A percentile compares a stretch with the other conserved stretches of the same genome.
Conservation (phyloP, 1,140 invertebrate genomes). For the Gonatopus flavifemur region DNA sequence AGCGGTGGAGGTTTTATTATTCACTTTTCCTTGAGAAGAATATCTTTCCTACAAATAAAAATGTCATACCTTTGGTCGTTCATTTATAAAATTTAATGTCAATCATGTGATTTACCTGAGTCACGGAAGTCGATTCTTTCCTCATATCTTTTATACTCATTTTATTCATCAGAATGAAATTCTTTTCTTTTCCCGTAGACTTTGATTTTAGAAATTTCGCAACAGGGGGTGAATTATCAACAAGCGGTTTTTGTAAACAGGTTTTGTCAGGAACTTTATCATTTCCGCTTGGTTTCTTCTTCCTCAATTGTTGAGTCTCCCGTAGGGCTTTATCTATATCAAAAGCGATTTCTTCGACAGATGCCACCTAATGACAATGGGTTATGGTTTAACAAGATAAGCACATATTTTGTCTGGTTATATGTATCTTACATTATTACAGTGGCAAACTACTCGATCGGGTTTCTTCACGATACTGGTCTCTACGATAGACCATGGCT, state of each 20-base stretch:
- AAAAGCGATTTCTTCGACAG: constrained; percentile 32
- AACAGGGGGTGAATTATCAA: neutral
- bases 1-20: constrained; percentile 7
- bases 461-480: constrained; percentile 25
- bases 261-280: neutral
- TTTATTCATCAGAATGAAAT: constrained; percentile 45
- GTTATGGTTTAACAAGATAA: neutral
- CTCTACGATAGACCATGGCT: constrained; percentile 41
- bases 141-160: constrained; percentile 18
- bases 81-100: constrained; percentile 1
- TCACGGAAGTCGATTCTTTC: neutral
- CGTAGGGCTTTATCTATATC: constrained; percentile 39
- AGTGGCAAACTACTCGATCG: constrained; percentile 35
- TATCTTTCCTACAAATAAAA: neutral
- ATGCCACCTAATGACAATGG: constrained; percentile 8
- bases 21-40: neutral
- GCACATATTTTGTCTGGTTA: neutral
- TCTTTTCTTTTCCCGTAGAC: constrained; percentile 18
- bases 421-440: constrained; percentile 39
- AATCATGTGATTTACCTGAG: neutral
- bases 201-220: neutral
- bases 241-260: neutral
- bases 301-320: constrained; percentile 40
- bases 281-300: constrained; percentile 4
- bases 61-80: neutral